phyloP scores from a whole-genome alignment of 2,797 vertebrate genomes.

The Cottoperca gobio region DNA sequence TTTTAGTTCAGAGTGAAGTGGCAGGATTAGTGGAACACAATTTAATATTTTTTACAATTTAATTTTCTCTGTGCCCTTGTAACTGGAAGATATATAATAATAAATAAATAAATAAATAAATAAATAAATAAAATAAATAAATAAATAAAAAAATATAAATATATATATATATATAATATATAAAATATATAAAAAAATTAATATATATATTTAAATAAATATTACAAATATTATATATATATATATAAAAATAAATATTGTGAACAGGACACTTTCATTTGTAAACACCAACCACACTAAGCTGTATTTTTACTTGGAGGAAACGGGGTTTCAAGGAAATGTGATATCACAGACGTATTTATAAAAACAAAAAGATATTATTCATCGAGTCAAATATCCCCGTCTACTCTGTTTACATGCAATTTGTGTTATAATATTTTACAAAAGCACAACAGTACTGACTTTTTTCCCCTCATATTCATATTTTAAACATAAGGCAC shows the following conservation, averaged over 20 bases:
- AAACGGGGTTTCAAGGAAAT: not conserved
- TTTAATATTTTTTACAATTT: not conserved
- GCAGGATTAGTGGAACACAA: conserved; percentile 9
- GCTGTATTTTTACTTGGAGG: not conserved
- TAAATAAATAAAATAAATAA: too few relatives aligned
- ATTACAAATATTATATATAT: too few relatives aligned
- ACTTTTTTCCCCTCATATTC: not conserved
- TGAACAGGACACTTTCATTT: not conserved
- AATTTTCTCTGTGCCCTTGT: not conserved
- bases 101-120: too few relatives aligned
- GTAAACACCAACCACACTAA: not conserved
- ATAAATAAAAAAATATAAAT: too few relatives aligned
- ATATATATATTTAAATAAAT: too few relatives aligned
- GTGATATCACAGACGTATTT: not conserved
- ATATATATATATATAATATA: too few relatives aligned
- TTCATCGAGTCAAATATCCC: not conserved
- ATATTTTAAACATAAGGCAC: not conserved
- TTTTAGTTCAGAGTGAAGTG: conserved; percentile 24
- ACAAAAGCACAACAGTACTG: not conserved
- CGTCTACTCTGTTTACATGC: not conserved
- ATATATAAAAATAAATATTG: too few relatives aligned
- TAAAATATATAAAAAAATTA: too few relatives aligned
- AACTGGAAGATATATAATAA: too few relatives aligned
- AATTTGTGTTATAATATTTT: not conserved
- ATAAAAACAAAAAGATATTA: not conserved